These are phyloP conservation scores for Malurus leucopterus DNA, from an alignment of 2,797 vertebrate species.

Conservation along the genomic window DNA sequence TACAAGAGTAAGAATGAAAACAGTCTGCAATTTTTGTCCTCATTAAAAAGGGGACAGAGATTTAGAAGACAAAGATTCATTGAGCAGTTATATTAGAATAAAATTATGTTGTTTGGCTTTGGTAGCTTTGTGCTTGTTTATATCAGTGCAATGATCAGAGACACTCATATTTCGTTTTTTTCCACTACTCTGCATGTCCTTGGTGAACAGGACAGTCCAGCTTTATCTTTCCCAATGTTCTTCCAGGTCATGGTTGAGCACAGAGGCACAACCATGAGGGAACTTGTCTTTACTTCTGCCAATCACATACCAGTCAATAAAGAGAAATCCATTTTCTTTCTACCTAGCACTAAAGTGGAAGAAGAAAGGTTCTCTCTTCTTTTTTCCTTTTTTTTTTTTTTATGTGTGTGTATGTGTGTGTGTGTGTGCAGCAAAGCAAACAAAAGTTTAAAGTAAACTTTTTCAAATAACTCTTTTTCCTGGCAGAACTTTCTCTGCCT, in stretches of 20 bases:
- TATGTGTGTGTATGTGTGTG: accelerated
- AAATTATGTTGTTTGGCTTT: not conserved
- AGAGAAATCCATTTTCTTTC: slow-evolving; percentile 36
- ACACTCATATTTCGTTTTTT: not conserved
- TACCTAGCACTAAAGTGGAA: slow-evolving; percentile 2
- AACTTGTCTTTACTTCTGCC: slow-evolving; percentile 12
- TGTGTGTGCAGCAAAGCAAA: not conserved
- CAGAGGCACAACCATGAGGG: not conserved
- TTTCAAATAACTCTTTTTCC: slow-evolving; percentile 40
- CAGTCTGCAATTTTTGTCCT: not conserved
- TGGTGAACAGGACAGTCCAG: not conserved
- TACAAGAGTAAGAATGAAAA: slow-evolving; percentile 3
- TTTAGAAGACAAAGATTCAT: not conserved
- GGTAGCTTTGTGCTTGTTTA: not conserved
- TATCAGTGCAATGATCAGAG: not conserved
- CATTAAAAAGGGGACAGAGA: not conserved
- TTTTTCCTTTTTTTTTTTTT: too few relatives aligned
- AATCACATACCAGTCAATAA: not conserved
- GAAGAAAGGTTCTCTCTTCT: not conserved
- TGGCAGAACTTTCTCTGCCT: slow-evolving; percentile 45
- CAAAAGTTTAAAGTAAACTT: slow-evolving; percentile 25
- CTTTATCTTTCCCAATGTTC: not conserved
- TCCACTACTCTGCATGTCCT: not conserved
- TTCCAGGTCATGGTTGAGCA: not conserved
- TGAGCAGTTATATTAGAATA: not conserved